Evolutionary conservation across 2,797 vertebrate species (phyloP).

Genomic region (Apogon talboti): DNA sequence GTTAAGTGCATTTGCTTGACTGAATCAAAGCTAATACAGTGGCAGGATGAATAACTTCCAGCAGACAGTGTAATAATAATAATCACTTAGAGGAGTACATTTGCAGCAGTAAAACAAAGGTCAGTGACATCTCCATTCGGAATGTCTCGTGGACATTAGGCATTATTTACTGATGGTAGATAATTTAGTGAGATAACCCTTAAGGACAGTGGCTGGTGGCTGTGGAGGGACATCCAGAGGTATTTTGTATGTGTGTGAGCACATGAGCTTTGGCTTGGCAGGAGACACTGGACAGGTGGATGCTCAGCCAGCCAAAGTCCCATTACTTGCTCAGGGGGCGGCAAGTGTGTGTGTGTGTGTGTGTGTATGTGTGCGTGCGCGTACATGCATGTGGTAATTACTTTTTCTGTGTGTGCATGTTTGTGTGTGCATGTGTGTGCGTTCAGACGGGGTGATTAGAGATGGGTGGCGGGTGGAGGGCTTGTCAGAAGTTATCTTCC

Average conservation of each 20-base stretch:
- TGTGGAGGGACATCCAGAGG: conserved; percentile 70
- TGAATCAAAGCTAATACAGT: conserved; percentile 34
- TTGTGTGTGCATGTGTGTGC: conserved; percentile 38
- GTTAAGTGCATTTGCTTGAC: conserved; percentile 28
- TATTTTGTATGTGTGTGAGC: conserved; percentile 77
- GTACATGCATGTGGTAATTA: conserved; percentile 74
- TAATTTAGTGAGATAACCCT: conserved; percentile 67
- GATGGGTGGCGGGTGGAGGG: conserved; percentile 73
- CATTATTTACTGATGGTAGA: conserved; percentile 62
- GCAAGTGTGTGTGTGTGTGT: conserved; percentile 27
- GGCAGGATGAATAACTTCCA: conserved; percentile 40
- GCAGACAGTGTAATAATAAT: conserved; percentile 49
- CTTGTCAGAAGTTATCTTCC: conserved; percentile 83
- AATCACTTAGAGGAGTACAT: conserved; percentile 56
- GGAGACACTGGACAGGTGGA: conserved; percentile 78
- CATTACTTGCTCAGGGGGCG: conserved; percentile 75
- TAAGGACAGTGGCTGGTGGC: conserved; percentile 55
- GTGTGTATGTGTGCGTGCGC: conserved; percentile 19
- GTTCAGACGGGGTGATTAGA: conserved; percentile 75
- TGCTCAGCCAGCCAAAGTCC: conserved; percentile 80
- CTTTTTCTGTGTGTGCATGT: conserved; percentile 66
- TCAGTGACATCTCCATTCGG: conserved; percentile 53
- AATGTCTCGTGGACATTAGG: conserved; percentile 61
- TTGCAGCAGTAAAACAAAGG: conserved; percentile 72
- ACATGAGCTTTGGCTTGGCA: conserved; percentile 78